Base-by-base conservation (phyloP, 2,797 vertebrate species). In the Hydrophis major region DNA sequence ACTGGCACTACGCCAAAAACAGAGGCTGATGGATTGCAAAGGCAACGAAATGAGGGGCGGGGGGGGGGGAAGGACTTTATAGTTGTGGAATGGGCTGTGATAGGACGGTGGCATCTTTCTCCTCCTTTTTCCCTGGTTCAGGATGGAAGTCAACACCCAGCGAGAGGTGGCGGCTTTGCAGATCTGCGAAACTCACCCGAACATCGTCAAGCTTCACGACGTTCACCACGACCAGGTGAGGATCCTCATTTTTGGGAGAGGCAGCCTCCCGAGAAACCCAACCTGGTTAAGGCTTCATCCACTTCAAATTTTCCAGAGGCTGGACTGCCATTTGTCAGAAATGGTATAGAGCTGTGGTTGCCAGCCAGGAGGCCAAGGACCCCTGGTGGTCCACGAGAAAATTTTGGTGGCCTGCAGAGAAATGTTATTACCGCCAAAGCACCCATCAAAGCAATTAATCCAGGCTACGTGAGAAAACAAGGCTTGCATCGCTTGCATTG, bases 201-300 rank as follows among this genome's bases (percentile, higher is more conserved):
- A 99, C 95, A 98, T 99, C 3, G 98, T 99, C 94, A 98, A 97
- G 88, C 97, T 99, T 61, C 97, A 98, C 0, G 99, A 99, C 1
- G 98, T 99, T 87, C 98, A 98, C 89, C 98, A 99, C 0, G 99
- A 99, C 97, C 98, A 99, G 98, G 99, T 99, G 97, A 92, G 0
- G 20, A 0, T 0, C 10, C 14, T n/a, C 0, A 16, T n/a, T 18
- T 27, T 69, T 8, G 7, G 18, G 50, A 47, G 74, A 22, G 74
- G 37, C 42, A 47, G 20, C 37, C 0, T 12, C 37, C 5, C 20
- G 4, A 47, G 20, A 83, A 47, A 47, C 4, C 37, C 20, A 83
- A 12, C 8, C 7, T 25, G 20, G 74, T 47, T 42, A 47, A 25
- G 37, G 74, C 1, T 53, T 53, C 50, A 10, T 53, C 8, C 8